Conservation (phyloP, 2,888 invertebrate genomes). For the Eupithecia abbreviata region DNA sequence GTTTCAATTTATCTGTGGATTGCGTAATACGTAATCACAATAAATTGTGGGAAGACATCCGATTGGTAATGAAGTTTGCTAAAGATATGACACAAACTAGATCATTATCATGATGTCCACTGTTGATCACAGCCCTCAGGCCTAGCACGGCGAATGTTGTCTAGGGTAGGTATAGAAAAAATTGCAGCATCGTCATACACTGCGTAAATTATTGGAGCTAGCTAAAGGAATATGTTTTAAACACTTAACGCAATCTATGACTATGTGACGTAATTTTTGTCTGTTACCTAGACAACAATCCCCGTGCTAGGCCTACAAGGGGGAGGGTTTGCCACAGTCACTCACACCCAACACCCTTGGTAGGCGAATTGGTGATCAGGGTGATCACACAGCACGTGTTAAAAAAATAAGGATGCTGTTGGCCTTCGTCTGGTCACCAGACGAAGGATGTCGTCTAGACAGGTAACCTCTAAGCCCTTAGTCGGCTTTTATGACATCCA, state of each 20-base stretch:
- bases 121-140: background rate
- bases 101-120: background rate
- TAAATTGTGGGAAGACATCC: slow-evolving; percentile 4
- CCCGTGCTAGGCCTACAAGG: too few species aligned
- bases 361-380: background rate
- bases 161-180: too few species aligned
- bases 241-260: too few species aligned
- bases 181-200: too few species aligned
- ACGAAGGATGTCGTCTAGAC: too few species aligned
- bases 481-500: background rate
- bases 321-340: background rate
- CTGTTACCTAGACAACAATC: too few species aligned
- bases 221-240: too few species aligned
- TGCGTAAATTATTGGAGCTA: too few species aligned
- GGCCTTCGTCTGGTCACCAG: background rate
- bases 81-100: background rate
- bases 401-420: background rate
- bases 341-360: too few species aligned
- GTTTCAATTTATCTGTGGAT: slow-evolving; percentile 23
- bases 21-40: slow-evolving; percentile 14
- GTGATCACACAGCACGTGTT: background rate
- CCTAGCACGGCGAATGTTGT: too few species aligned
- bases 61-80: background rate
- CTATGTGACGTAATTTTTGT: too few species aligned
- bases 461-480: background rate